Evolutionary conservation across 2,888 invertebrate genomes (phyloP).

Genomic region (Stramonita haemastoma): DNA sequence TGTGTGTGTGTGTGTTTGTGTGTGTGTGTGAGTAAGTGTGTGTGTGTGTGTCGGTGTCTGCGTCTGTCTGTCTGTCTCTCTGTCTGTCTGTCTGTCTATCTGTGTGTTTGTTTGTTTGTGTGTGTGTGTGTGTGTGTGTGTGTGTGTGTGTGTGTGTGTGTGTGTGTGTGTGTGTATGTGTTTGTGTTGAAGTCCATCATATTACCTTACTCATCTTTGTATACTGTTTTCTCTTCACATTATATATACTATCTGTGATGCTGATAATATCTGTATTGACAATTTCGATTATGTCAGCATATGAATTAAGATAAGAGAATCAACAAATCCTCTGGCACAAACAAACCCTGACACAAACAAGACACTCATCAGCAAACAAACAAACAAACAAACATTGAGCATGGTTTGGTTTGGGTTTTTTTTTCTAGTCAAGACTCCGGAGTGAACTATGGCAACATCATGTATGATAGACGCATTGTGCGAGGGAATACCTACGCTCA

Average conservation of each 20-base stretch:
- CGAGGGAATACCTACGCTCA: slow-evolving; percentile 88
- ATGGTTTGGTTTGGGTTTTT: not conserved
- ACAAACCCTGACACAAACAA: not conserved
- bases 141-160: slow-evolving; percentile 23
- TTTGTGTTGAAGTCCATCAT: not conserved
- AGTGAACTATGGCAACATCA: slow-evolving; percentile 86
- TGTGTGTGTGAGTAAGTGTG: not conserved
- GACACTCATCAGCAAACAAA: not conserved
- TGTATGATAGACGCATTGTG: slow-evolving; percentile 92
- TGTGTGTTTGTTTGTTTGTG: not conserved
- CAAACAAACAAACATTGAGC: too few species aligned
- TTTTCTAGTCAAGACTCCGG: not conserved
- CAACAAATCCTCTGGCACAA: not conserved
- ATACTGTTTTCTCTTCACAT: too few species aligned
- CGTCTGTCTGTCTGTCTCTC: not conserved
- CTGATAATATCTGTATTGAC: not conserved
- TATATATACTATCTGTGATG: not conserved
- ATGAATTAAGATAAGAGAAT: not conserved
- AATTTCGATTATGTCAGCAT: too few species aligned
- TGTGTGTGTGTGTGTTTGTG: slow-evolving; percentile 9
- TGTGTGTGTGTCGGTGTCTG: too few species aligned
- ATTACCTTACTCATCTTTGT: too few species aligned
- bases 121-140: not conserved
- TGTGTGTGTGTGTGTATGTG: slow-evolving; percentile 17
- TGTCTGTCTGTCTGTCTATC: not conserved